Evolutionary conservation across 1,140 invertebrate genomes (phyloP).

Genomic region (Drosophila pruinosa): DNA sequence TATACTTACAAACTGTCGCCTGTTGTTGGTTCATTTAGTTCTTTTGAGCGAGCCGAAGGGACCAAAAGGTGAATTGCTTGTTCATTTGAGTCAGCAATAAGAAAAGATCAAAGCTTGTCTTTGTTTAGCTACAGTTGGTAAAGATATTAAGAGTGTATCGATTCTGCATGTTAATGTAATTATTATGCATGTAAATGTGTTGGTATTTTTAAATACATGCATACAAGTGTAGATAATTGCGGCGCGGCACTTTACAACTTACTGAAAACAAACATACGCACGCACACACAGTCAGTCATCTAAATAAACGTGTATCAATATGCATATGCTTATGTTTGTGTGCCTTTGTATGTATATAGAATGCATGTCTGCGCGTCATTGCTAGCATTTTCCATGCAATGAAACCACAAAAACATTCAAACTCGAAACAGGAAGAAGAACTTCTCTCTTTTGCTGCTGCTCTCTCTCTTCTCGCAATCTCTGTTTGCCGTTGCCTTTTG

Average conservation of each 20-base stretch:
- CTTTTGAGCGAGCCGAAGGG: neutral
- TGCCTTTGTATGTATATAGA: too few species aligned
- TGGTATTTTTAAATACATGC: neutral
- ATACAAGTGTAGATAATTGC: conserved; percentile 51
- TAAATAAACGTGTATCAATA: conserved; percentile 1
- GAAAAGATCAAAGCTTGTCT: neutral
- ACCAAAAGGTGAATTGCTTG: neutral
- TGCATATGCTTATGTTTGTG: conserved; percentile 33
- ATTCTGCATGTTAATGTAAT: neutral
- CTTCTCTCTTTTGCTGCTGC: neutral
- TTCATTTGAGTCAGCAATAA: neutral
- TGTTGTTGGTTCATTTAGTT: neutral
- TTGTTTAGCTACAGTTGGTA: conserved; percentile 18
- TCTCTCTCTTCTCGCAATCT: neutral
- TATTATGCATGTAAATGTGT: neutral
- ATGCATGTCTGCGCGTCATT: conserved; percentile 25
- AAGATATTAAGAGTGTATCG: conserved; percentile 1
- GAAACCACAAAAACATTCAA: conserved; percentile 18
- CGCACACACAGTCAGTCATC: too few species aligned
- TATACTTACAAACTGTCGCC: neutral
- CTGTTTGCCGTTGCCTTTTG: neutral
- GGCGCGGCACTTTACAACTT: neutral
- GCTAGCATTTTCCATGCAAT: conserved; percentile 32
- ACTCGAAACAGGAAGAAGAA: conserved; percentile 17
- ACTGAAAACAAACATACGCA: neutral